These are phyloP conservation scores for Ictidomys tridecemlineatus DNA, from an alignment of 2,113 vertebrate genomes.

Conservation along the genomic window DNA sequence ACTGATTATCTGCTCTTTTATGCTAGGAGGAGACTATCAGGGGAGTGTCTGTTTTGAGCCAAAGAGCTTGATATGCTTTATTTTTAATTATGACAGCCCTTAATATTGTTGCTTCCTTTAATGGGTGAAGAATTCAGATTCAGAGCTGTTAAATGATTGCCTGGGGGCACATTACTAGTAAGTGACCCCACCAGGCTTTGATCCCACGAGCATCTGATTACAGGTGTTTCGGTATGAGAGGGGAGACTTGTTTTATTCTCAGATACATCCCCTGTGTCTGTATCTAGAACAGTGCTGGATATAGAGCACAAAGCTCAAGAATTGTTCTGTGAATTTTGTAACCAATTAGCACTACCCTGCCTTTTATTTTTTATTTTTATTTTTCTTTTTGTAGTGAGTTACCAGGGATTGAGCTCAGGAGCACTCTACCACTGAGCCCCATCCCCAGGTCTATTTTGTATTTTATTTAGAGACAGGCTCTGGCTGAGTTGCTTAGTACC, in stretches of 20 bases:
- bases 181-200: not conserved
- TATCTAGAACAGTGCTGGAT: not conserved
- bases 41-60: not conserved
- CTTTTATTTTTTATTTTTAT: too few species aligned
- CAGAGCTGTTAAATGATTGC: not conserved
- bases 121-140: not conserved
- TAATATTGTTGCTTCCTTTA: not conserved
- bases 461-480: too few species aligned
- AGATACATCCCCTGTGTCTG: too few species aligned
- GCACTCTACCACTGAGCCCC: too few species aligned
- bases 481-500: too few species aligned
- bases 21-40: not conserved
- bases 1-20: not conserved
- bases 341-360: not conserved
- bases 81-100: not conserved
- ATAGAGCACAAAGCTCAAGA: not conserved
- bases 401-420: too few species aligned
- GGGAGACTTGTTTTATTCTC: conserved; percentile 14
- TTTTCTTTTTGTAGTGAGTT: too few species aligned
- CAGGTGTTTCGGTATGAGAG: not conserved
- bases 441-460: too few species aligned
- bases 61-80: not conserved
- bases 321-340: not conserved
- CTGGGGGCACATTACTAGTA: not conserved
- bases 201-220: not conserved